Evolutionary conservation across 2,113 vertebrate species (phyloP), one percentile per base, ranked within the genome.

Genomic region (Callorhinus ursinus): DNA sequence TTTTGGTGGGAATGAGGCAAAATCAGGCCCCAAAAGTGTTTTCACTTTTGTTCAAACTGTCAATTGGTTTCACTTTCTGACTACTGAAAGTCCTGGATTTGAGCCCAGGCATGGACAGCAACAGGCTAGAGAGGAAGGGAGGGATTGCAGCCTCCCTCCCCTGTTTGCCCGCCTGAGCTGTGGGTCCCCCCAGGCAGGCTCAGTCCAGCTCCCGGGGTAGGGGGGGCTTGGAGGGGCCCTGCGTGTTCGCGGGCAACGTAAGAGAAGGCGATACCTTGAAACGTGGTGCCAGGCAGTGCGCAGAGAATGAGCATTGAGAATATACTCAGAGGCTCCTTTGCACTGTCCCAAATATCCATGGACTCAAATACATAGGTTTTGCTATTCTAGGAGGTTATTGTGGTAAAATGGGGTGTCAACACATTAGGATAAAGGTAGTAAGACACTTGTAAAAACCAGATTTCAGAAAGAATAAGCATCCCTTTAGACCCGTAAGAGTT

Each of bases 231-330:
- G 63, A 1, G 19, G 5, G 24, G 6, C 24, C 72, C 39, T 8
- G 39, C 4, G 0, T 26, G 24, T 46, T 46, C 2, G 0, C 3
- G 24, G 24, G 24, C 6, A 28, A 4, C 65, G 2, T n/a, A 16
- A 18, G 15, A 18, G 31, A 65, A 65, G 65, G 33, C 7, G 16
- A 67, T 67, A 8, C 6, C 61, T 36, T 36, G 36, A 4, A n/a
- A 26, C 6, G 1, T 39, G 39, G 13, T 26, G 36, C 49, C 15
- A 7, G 49, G 4, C 11, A 57, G 7, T 0, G 0, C 22, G 10
- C 24, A 42, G 46, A 49, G 13, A 24, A 18, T 3, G 39, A 24
- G 24, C 74, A 13, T 74, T 33, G 65, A 86, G 63, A 26, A 4
- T 19, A 51, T 18, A 42, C 57, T 42, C 59, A 16, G 26, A 65